phyloP scores from a whole-genome alignment of 2,113 vertebrate genomes.

The Geococcyx californianus region DNA sequence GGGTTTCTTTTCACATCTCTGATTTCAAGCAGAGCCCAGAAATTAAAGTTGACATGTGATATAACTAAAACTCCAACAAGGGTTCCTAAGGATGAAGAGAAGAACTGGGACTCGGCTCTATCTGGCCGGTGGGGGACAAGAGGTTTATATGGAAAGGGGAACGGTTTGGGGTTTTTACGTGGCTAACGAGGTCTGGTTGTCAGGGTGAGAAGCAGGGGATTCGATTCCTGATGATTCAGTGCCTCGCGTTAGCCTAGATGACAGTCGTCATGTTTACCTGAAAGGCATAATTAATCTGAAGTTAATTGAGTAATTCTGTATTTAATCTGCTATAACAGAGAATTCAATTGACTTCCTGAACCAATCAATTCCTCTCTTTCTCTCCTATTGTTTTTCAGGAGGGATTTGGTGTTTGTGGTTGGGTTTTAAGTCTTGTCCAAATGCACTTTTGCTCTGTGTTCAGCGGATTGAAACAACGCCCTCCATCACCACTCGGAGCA shows the following conservation, averaged over 20 bases:
- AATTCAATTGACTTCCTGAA: conserved; percentile 17
- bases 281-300: conserved; percentile 28
- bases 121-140: accelerated
- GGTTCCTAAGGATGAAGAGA: neutral
- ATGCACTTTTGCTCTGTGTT: neutral
- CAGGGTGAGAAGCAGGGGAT: neutral
- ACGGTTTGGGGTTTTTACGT: neutral
- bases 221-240: neutral
- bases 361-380: neutral
- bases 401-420: neutral
- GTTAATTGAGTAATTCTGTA: conserved; percentile 35
- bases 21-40: neutral
- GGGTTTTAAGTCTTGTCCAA: neutral
- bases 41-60: neutral
- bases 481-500: accelerated
- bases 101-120: accelerated
- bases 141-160: neutral
- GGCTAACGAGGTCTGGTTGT: neutral
- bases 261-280: neutral
- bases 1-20: neutral
- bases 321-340: conserved; percentile 14
- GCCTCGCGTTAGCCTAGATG: neutral
- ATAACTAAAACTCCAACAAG: neutral
- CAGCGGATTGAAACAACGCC: neutral
- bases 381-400: neutral